Conservation (phyloP, 2,797 vertebrate species). For the Pempheris klunzingeri region DNA sequence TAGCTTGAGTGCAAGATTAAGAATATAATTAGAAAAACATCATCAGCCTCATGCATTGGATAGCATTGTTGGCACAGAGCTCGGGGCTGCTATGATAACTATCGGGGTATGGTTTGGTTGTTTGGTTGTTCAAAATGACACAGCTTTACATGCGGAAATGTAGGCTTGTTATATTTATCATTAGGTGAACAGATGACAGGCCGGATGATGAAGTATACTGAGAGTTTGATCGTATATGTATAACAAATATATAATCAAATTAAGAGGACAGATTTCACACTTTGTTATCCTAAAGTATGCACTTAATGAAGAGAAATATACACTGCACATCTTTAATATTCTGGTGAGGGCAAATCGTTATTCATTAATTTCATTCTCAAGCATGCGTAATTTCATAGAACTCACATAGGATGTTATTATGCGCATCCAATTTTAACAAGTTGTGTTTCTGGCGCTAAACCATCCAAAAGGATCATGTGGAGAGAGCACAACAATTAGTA, state of each 20-base stretch:
- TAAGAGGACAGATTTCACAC: conserved; percentile 21
- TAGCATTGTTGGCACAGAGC: conserved; percentile 61
- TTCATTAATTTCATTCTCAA: conserved; percentile 53
- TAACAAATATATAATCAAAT: conserved; percentile 27
- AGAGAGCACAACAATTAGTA: conserved; percentile 73
- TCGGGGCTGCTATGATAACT: conserved; percentile 60
- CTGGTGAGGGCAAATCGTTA: conserved; percentile 47
- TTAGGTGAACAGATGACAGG: conserved; percentile 28
- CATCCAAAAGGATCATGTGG: conserved; percentile 60
- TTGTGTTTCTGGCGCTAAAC: conserved; percentile 52
- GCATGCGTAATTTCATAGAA: conserved; percentile 54
- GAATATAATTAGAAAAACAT: conserved; percentile 71
- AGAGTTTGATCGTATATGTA: conserved; percentile 8
- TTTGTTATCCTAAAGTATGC: conserved; percentile 35
- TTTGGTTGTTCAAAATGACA: conserved; percentile 51
- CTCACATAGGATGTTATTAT: conserved; percentile 55
- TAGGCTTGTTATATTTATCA: conserved; percentile 34
- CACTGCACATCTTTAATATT: conserved; percentile 34
- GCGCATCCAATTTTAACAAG: conserved; percentile 47
- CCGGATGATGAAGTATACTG: conserved; percentile 12
- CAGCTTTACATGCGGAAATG: conserved; percentile 44
- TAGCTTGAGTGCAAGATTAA: conserved; percentile 50
- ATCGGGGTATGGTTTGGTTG: conserved; percentile 58
- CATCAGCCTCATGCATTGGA: conserved; percentile 65
- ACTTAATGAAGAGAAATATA: conserved; percentile 41